phyloP scores from a whole-genome alignment of 2,113 vertebrate species.

The Bombycilla garrulus region DNA sequence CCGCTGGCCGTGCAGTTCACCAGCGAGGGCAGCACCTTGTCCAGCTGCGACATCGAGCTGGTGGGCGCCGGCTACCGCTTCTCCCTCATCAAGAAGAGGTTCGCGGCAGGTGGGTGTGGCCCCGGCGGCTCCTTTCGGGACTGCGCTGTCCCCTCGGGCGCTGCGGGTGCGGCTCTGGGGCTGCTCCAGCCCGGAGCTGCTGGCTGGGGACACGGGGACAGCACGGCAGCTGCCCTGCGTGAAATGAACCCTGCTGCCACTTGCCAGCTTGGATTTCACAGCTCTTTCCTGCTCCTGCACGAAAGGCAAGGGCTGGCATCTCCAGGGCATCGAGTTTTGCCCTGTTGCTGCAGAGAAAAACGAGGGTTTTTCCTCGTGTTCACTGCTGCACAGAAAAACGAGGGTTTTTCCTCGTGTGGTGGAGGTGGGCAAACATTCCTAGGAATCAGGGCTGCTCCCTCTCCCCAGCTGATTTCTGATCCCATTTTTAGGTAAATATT shows the following conservation, averaged over 20 bases:
- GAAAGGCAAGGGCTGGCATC: not conserved
- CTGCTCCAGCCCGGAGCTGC: too few relatives aligned
- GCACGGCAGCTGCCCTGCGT: not conserved
- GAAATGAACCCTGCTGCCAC: not conserved
- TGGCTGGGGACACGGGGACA: not conserved
- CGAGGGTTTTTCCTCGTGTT: not conserved
- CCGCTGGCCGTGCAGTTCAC: conserved; percentile 95
- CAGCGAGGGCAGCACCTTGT: conserved; percentile 95
- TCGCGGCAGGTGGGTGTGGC: conserved; percentile 88
- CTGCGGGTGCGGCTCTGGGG: too few relatives aligned
- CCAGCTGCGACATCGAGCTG: conserved; percentile 94
- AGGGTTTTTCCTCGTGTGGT: not conserved
- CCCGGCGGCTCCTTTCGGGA: accelerated
- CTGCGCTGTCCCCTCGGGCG: accelerated
- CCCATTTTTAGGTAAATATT: conserved; percentile 90
- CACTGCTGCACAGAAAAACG: not conserved
- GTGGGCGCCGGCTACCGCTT: conserved; percentile 94
- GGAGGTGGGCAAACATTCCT: not conserved
- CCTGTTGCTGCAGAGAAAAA: not conserved
- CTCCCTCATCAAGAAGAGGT: conserved; percentile 97
- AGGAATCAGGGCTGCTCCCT: not conserved
- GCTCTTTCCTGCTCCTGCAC: accelerated
- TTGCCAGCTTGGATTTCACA: accelerated
- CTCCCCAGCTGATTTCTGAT: not conserved
- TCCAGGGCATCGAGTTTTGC: not conserved